These are phyloP conservation scores for Eleginops maclovinus DNA, from an alignment of 2,113 vertebrate species.

Conservation along the genomic window DNA sequence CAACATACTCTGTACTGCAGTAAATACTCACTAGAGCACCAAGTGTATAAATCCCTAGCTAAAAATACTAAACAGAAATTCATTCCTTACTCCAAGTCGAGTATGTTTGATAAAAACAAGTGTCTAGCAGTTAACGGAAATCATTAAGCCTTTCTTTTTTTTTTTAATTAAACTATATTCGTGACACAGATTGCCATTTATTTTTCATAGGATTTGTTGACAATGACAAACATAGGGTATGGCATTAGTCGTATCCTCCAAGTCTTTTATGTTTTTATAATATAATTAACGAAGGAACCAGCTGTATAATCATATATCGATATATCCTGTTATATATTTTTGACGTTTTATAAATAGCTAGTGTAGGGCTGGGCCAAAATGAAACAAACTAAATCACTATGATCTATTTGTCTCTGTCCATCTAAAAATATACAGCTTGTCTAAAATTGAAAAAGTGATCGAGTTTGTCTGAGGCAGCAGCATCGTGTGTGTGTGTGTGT, in stretches of 20 bases:
- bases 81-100: no score
- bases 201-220: background rate
- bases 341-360: background rate
- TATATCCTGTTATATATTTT: background rate
- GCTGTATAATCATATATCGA: background rate
- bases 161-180: no score
- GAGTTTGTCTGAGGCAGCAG: conserved; percentile 18
- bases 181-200: background rate
- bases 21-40: background rate
- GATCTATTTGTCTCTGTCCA: background rate
- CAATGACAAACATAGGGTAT: background rate
- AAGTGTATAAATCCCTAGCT: background rate
- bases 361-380: background rate
- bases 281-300: background rate
- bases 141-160: background rate
- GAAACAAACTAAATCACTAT: background rate
- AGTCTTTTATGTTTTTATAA: background rate
- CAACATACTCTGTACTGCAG: background rate
- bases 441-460: no score
- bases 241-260: background rate
- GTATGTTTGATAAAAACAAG: background rate
- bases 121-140: background rate
- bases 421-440: no score
- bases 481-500: background rate
- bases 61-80: background rate